Evolutionary conservation across 2,797 vertebrate genomes (phyloP), one percentile per base, ranked within the genome.

Genomic region (Myioborus melanocephalus): DNA sequence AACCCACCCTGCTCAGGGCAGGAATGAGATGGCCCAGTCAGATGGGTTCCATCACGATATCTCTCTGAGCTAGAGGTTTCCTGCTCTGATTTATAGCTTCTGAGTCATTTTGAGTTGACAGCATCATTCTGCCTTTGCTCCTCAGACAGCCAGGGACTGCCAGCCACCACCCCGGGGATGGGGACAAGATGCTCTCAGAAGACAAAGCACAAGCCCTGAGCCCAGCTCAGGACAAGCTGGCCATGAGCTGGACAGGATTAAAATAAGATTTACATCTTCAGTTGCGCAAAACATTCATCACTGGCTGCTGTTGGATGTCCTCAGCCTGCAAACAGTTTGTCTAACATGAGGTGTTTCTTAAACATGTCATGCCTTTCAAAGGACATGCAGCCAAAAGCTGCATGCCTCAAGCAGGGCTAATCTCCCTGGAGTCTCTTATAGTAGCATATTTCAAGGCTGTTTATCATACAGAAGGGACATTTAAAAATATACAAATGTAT

Each of bases 191-290:
- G 43, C 18, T 5, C 35, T 41, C 47, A 65, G 65, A 57, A 64
- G 59, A 71, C 55, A 78, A 71, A 53, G 19, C 70, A 93, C 66
- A 57, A 93, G 28, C 24, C 60, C 68, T 59, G n/a, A 81, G 66
- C 49, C 49, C 3, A 8, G 49, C 82, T 89, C n/a, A 18, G 63
- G 70, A 73, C 39, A 86, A 72, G 65, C 72, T 88, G 70, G 69
- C 72, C 47, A 8, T 35, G 64, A 94, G 53, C n/a, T 3, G 5
- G 64, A 68, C 60, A 83, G 56, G 60, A 93, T 93, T 94, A 84
- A 97, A 90, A 82, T 73, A 90, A 89, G 90, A 93, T 94, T 93
- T 92, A 87, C 68, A 46, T 63, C 90, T 92, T 87, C 49, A 57
- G 22, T 63, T 68, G 68, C 3, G 2, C 49, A 43, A 63, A 76